phyloP scores from a whole-genome alignment of 2,797 vertebrate genomes.

The Rhabdomys pumilio region DNA sequence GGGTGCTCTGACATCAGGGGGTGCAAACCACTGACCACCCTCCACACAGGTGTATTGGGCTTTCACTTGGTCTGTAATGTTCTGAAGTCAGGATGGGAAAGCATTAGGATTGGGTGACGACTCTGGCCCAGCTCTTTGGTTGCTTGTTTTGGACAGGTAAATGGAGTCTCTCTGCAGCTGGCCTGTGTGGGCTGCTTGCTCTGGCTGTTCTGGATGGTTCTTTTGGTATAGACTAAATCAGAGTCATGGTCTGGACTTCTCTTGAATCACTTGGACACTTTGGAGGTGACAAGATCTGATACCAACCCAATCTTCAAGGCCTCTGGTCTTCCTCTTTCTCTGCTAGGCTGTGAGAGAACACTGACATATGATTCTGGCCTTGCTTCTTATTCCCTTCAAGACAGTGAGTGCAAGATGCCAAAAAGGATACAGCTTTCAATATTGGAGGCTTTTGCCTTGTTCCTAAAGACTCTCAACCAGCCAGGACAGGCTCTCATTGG shows the following conservation, averaged over 20 bases:
- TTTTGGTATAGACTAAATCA: conserved; percentile 23
- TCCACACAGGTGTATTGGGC: conserved; percentile 2
- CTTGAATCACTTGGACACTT: conserved; percentile 32
- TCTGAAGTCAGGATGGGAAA: neutral
- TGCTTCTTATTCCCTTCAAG: neutral
- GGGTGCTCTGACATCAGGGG: neutral
- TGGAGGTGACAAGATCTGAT: conserved; percentile 25
- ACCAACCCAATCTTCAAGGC: neutral
- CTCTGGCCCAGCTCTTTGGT: neutral
- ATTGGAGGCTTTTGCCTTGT: neutral
- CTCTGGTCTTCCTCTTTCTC: neutral
- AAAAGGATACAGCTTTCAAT: neutral
- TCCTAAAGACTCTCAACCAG: neutral
- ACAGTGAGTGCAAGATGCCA: conserved; percentile 5
- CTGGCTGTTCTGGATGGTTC: neutral
- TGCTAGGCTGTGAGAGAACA: neutral
- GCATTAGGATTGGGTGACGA: neutral
- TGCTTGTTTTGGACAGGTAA: neutral
- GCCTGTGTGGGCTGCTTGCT: neutral
- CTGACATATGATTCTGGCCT: neutral
- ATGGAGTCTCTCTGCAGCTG: neutral
- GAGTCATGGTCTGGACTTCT: conserved; percentile 18
- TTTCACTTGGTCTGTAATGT: neutral
- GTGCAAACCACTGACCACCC: neutral
- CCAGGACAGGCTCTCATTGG: neutral